phyloP scores from a whole-genome alignment of 2,888 invertebrate species.

The Acronicta aceris region DNA sequence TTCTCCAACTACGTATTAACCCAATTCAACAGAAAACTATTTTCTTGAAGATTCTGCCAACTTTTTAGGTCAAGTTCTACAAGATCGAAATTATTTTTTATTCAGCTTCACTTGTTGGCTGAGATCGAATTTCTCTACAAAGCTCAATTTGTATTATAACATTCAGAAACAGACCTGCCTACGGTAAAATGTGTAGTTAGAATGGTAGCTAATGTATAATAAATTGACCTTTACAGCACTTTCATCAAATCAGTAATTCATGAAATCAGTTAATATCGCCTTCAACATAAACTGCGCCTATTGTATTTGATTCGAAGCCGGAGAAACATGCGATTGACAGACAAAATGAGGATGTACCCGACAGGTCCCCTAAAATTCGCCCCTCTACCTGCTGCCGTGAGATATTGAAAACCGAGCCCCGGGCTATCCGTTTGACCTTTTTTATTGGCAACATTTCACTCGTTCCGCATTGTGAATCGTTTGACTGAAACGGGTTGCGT shows the following conservation, averaged over 20 bases:
- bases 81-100: neutral
- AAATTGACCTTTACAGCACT: neutral
- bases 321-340: constrained; percentile 76
- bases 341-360: constrained; percentile 78
- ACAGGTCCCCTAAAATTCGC: constrained; percentile 68
- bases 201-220: neutral
- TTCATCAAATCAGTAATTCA: constrained; percentile 4
- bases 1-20: constrained; percentile 44
- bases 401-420: constrained; percentile 85
- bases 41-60: constrained; percentile 2
- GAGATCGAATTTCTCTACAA: neutral
- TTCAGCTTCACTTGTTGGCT: constrained; percentile 1
- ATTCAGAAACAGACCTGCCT: neutral
- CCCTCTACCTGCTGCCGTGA: constrained; percentile 73
- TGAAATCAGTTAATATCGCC: constrained; percentile 12
- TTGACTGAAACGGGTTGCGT: constrained; percentile 79
- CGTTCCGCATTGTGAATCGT: constrained; percentile 81
- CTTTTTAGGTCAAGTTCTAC: neutral
- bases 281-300: constrained; percentile 16
- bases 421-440: constrained; percentile 83
- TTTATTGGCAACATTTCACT: constrained; percentile 87
- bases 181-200: neutral
- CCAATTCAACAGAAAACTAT: constrained; percentile 33
- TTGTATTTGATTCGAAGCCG: constrained; percentile 57
- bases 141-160: neutral